Percentiles rank a stretch among this genome's conserved stretches.
Evolutionary conservation across 2,797 vertebrate species (phyloP).

Genomic region (Myotis myotis): DNA sequence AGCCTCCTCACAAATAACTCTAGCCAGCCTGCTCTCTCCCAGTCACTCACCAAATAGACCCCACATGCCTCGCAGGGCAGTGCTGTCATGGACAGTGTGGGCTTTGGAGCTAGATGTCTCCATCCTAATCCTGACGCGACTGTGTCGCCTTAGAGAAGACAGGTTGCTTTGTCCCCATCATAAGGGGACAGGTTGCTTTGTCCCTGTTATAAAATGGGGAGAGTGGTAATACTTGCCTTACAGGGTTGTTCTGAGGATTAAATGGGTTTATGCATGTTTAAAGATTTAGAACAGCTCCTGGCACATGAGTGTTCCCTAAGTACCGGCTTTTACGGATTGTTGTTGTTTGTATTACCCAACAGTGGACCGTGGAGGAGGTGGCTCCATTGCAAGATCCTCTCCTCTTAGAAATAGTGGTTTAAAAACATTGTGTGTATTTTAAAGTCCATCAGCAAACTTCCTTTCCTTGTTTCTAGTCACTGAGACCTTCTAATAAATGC

Average conservation of each 20-base stretch:
- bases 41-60: background rate
- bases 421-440: background rate
- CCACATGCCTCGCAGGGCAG: fast-evolving
- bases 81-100: fast-evolving
- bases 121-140: background rate
- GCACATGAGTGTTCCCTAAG: background rate
- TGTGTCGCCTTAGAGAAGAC: background rate
- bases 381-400: background rate
- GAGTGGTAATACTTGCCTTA: background rate
- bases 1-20: background rate
- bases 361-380: background rate
- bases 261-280: background rate
- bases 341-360: background rate
- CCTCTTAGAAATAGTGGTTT: background rate
- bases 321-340: background rate
- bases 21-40: background rate
- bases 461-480: background rate
- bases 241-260: background rate
- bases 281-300: background rate
- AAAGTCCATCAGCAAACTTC: background rate
- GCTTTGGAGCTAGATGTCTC: background rate
- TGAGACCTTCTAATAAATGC: background rate
- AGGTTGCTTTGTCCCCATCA: background rate
- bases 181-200: background rate
- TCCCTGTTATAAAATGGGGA: background rate